phyloP scores from a whole-genome alignment of 2,888 invertebrate species.

The Tortrix viridana region DNA sequence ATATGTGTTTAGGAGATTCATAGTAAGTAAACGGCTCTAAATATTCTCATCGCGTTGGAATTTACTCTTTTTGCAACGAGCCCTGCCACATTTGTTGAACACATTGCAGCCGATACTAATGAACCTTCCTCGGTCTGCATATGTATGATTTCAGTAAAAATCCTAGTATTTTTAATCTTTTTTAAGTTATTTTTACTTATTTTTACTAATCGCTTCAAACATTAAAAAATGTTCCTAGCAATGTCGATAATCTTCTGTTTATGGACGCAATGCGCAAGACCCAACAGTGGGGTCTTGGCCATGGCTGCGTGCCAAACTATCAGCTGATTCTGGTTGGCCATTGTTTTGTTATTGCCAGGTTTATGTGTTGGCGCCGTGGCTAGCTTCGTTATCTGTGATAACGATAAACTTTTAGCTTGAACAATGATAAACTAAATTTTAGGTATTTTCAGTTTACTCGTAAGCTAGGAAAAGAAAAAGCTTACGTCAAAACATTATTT shows the following conservation, averaged over 20 bases:
- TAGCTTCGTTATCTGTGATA: neutral
- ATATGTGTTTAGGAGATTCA: too few relatives aligned
- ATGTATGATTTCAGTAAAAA: too few relatives aligned
- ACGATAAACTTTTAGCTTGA: neutral
- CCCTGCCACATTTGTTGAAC: too few relatives aligned
- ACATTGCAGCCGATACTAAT: too few relatives aligned
- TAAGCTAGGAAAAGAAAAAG: neutral
- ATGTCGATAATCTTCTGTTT: conserved; percentile 45
- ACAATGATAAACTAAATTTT: neutral
- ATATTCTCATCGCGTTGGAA: too few relatives aligned
- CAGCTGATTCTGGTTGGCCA: conserved; percentile 55
- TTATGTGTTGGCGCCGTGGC: conserved; percentile 2
- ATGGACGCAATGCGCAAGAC: conserved; percentile 71
- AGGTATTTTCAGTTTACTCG: neutral
- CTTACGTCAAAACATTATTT: neutral
- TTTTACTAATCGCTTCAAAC: neutral
- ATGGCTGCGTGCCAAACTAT: conserved; percentile 60
- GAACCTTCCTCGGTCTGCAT: too few relatives aligned
- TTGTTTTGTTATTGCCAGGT: conserved; percentile 13
- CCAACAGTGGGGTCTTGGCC: conserved; percentile 41
- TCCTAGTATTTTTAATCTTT: neutral
- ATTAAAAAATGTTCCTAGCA: neutral
- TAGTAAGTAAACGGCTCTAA: too few relatives aligned
- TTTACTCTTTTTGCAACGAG: too few relatives aligned
- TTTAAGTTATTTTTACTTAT: too few relatives aligned